Conservation (phyloP, 2,113 vertebrate genomes). For the Mustelus asterias region DNA sequence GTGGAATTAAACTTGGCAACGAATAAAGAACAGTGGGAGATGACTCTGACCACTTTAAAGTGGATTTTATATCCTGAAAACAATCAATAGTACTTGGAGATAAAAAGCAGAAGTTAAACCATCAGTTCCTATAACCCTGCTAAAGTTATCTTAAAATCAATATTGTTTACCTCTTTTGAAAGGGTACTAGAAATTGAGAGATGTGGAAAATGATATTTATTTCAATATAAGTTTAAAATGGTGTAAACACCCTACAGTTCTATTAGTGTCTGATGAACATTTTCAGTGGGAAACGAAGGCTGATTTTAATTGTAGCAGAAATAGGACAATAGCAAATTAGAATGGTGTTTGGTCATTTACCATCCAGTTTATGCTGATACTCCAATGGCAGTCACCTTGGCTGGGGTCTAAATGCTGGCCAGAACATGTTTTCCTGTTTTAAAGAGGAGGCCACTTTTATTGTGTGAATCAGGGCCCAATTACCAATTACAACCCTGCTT, state of each 20-base stretch:
- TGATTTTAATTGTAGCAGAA: not conserved
- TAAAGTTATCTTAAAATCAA: not conserved
- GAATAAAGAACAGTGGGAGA: not conserved
- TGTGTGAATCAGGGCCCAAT: not conserved
- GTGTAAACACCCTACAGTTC: not conserved
- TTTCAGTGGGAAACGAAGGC: not conserved
- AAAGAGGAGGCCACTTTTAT: not conserved
- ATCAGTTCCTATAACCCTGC: not conserved
- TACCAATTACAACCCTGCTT: not conserved
- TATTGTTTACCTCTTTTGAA: not conserved
- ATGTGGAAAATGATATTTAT: not conserved
- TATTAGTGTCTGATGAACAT: not conserved
- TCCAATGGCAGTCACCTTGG: not conserved
- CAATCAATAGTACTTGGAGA: not conserved
- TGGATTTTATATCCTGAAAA: not conserved
- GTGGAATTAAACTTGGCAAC: not conserved
- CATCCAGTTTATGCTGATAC: not conserved
- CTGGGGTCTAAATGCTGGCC: not conserved
- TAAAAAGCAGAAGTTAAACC: not conserved
- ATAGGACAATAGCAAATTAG: not conserved
- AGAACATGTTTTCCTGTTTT: not conserved
- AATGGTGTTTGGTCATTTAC: not conserved
- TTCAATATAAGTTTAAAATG: not conserved
- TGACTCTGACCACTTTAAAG: not conserved
- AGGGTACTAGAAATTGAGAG: not conserved